Base-by-base conservation (phyloP, 2,888 invertebrate genomes). In the Lepidocyrtinus sp. region DNA sequence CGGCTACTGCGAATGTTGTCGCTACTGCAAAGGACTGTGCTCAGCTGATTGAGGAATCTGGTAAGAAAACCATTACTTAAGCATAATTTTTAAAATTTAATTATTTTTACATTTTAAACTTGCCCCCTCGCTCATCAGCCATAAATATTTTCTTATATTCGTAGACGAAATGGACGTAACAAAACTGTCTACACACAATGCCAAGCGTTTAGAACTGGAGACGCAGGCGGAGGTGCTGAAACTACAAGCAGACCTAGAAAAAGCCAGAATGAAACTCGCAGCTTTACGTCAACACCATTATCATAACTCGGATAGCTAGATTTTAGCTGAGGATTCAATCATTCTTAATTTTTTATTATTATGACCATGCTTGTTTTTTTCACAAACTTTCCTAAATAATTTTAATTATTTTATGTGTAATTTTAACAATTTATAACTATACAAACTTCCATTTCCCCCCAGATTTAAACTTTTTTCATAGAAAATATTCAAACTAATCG, bases 171-270 rank as follows among this genome's bases (percentile, higher is more conserved):
- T 97, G 86, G 98, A 99, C 90, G 94, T 98, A 87, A 93, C 94
- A 1, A 93, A 95, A 85, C 89, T 99, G 83, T 94, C 95, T 59
- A 91, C 98, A 83, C 98, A 98, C 88, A 97, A 97, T 88, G 96
- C 98, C 0, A 98, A 99, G 88, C 93, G 95, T 46, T 91, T 96
- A 87, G 99, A 99, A 91, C 98, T 99, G 96, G 98, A 99, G 89
- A 94, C 96, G 85, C 98, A 98, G 90, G 97, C 98, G 61, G 93
- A 95, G 87, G 95, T 98, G 79, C 90, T 99, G 85, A 97, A 98
- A 90, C 90, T 98, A 86, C 98, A 99, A 89, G 94, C 94, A 84
- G 94, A 94, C 74, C 90, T 99, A 84, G 95, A 96, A 88, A 94
- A 94, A 85, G 98, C 99, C 90, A 91, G 99, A 83, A 91, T 93